These are phyloP conservation scores for Charina bottae DNA, from an alignment of 2,113 vertebrate genomes.

Conservation along the genomic window DNA sequence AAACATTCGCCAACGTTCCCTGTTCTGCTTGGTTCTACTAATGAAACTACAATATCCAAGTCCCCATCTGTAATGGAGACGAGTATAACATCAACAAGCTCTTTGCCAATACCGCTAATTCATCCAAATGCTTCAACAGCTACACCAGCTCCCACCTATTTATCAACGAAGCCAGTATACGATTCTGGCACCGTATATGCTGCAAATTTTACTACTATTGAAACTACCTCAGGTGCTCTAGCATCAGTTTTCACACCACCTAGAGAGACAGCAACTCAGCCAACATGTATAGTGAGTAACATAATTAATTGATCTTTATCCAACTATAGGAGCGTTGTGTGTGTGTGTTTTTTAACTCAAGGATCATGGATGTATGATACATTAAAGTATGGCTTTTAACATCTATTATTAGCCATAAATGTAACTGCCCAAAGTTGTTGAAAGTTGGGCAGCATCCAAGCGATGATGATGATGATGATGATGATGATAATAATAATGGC, in stretches of 20 bases:
- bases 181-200: slow-evolving; percentile 53
- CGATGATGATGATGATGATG: background rate
- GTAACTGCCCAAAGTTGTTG: background rate
- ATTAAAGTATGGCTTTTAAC: background rate
- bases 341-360: background rate
- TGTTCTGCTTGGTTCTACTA: slow-evolving; percentile 11
- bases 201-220: slow-evolving; percentile 42
- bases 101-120: background rate
- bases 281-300: slow-evolving; percentile 74
- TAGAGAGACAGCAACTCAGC: slow-evolving; percentile 45
- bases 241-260: slow-evolving; percentile 38
- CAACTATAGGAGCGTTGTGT: background rate
- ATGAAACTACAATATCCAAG: slow-evolving; percentile 27
- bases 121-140: slow-evolving; percentile 51
- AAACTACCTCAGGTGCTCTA: background rate
- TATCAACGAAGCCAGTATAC: slow-evolving; percentile 37
- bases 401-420: background rate
- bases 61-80: slow-evolving; percentile 1
- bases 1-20: slow-evolving; percentile 15
- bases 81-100: slow-evolving; percentile 7
- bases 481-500: background rate
- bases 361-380: background rate
- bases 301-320: background rate
- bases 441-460: background rate
- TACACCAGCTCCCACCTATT: slow-evolving; percentile 35